Base-by-base conservation (phyloP, 1,140 invertebrate species). In the Euglossa dilemma region DNA sequence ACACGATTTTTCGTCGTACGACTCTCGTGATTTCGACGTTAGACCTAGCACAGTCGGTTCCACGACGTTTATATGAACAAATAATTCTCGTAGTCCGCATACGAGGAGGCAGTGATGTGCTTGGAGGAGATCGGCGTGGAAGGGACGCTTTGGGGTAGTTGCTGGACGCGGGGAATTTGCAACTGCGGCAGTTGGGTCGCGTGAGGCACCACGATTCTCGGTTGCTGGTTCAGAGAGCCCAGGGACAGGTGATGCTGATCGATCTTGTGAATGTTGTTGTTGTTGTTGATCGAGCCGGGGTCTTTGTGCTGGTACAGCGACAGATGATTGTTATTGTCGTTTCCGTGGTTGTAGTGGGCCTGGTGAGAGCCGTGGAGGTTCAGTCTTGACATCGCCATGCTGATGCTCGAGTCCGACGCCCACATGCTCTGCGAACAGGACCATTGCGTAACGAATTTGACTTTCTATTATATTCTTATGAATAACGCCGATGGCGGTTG, bases 51-150 rank as follows among this genome's bases (percentile, higher is more conserved):
- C 6, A n/a, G 25, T 50, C 12, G 5, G 20, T 25, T 16, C 18
- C 9, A 14, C 6, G 6, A 45, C 11, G 16, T 81, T 93, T 91
- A 96, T 89, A 96, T 96, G 86, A 95, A 96, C 83, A 96, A 94
- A 90, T 95, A 96, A 92, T 96, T 96, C 89, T 96, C 95, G 88
- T 96, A 95, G 83, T 95, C 95, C 36, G 95, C 94, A 86, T 95
- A 95, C 61, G 92, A 91, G n/a, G 92, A 89, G 47, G 93, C 75
- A 50, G 91, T 89, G 67, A 94, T 83, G 81, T 94, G 93, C 85
- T 94, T 95, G 18, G 93, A 91, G 2, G 93, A 90, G 36, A 93
- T 77, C 36, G 94, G 93, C 36, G 92, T 93, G 11, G 94, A 89
- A 16, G 95, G 92, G 25, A 94, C 90, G 76, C 94, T 94, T 78